Base-by-base conservation (phyloP, 2,113 vertebrate genomes). In the Podiceps cristatus region DNA sequence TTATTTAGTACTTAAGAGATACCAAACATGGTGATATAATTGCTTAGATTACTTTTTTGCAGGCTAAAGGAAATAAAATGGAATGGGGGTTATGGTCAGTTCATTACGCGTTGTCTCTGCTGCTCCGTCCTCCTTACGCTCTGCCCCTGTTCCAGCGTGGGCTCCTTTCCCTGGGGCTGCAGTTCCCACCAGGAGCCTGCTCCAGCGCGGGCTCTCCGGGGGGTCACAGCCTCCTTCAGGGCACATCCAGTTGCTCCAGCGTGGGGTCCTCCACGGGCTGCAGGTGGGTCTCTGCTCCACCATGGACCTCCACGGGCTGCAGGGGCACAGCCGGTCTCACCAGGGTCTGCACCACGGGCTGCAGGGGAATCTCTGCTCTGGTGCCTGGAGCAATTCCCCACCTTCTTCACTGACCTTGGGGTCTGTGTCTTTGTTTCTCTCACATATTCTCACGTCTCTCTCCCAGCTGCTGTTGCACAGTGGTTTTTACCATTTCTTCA, bases 261-360 rank as follows among this genome's bases (percentile, higher is more conserved):
- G 42, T 42, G 42, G 42, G 42, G 42, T 42, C 42, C 42, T 42
- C 42, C 42, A 42, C 42, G 42, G 42, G 42, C 42, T 42, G 42
- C 42, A 12, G 10, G 29, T 16, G 47, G 7, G 6, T 8, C 10
- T 75, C 44, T 72, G 66, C 29, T 53, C 35, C n/a, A 8, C 24
- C 1, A n/a, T 0, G 19, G 17, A 42, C 42, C 11, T 17, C 18
- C 14, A 3, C 14, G 25, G 69, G 16, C 37, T 53, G 49, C 52
- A n/a, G 7, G 6, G 49, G 3, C 6, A 68, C 40, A 40, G 33
- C 40, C 40, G 42, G n/a, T 23, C 4, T 42, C n/a, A 5, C 50
- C 8, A 2, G 16, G 42, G 67, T 35, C 50, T 72, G 25, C n/a
- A 24, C 13, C 19, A 18, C 0, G 0, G 42, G 20, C 72, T 72